A percentile compares a stretch with the other conserved stretches of the same genome.
Evolutionary conservation across 2,888 invertebrate genomes (phyloP).

Genomic region (Mesorhabditis spiculigera): DNA sequence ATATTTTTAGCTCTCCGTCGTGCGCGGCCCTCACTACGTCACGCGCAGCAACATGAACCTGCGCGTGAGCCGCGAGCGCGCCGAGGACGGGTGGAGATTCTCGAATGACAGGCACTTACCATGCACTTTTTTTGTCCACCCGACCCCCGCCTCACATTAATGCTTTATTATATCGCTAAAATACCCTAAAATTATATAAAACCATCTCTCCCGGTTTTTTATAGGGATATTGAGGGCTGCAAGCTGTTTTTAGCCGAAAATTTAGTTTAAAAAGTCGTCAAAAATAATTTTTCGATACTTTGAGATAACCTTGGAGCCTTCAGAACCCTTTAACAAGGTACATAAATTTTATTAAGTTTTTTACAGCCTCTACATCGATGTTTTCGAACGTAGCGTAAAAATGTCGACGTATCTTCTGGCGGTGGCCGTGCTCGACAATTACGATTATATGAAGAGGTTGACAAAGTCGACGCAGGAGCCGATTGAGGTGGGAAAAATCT

Average conservation of each 20-base stretch:
- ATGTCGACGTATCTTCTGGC: slow-evolving; percentile 88
- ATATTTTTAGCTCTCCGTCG: slow-evolving; percentile 16
- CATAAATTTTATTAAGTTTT: neutral
- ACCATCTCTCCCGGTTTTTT: too few relatives aligned
- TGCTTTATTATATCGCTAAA: too few relatives aligned
- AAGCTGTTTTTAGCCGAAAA: too few relatives aligned
- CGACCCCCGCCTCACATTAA: too few relatives aligned
- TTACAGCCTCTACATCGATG: slow-evolving; percentile 35
- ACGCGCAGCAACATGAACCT: slow-evolving; percentile 42
- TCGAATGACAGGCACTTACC: neutral
- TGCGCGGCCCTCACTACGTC: slow-evolving; percentile 33
- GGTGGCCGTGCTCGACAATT: slow-evolving; percentile 79
- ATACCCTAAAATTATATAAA: too few relatives aligned
- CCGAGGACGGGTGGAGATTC: slow-evolving; percentile 18
- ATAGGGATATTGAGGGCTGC: too few relatives aligned
- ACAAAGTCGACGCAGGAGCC: slow-evolving; percentile 70
- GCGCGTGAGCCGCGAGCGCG: slow-evolving; percentile 23
- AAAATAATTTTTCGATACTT: too few relatives aligned
- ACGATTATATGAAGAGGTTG: slow-evolving; percentile 67
- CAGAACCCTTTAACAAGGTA: neutral
- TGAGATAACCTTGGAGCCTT: too few relatives aligned
- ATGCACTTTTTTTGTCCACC: too few relatives aligned
- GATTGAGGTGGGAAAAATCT: slow-evolving; percentile 25
- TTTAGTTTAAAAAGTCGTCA: too few relatives aligned
- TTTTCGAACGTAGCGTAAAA: slow-evolving; percentile 57